Percentiles rank a stretch among this genome's conserved stretches.
phyloP scores from a whole-genome alignment of 2,797 vertebrate species.

The Coendou prehensilis region DNA sequence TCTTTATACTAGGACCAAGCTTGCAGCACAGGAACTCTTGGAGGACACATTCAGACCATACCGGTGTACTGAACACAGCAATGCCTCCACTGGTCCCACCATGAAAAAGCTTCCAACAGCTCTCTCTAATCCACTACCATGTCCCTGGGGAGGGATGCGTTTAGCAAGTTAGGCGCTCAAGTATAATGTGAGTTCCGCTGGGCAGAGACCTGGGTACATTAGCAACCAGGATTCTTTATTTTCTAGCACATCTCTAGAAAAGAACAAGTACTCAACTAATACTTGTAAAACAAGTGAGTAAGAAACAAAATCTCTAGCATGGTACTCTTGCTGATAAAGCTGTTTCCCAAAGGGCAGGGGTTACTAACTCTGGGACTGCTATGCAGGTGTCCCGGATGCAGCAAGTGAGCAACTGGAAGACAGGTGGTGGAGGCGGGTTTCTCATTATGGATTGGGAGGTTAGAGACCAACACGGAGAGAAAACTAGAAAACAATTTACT shows the following conservation, averaged over 20 bases:
- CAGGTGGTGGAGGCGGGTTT: not conserved
- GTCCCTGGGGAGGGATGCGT: not conserved
- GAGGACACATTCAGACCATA: not conserved
- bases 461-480: not conserved
- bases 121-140: not conserved
- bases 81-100: not conserved
- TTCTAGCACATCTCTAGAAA: not conserved
- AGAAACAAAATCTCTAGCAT: not conserved
- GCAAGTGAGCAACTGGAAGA: not conserved
- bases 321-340: not conserved
- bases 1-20: not conserved
- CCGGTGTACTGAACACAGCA: not conserved
- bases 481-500: not conserved
- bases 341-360: not conserved
- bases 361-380: too few relatives aligned
- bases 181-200: not conserved
- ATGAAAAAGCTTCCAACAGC: not conserved
- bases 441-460: not conserved
- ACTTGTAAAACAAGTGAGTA: not conserved
- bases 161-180: not conserved
- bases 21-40: not conserved
- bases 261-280: not conserved
- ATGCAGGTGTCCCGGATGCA: not conserved
- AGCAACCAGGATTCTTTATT: not conserved
- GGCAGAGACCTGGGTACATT: not conserved